Evolutionary conservation across 2,797 vertebrate genomes (phyloP).

Genomic region (Lindbergichthys nudifrons): DNA sequence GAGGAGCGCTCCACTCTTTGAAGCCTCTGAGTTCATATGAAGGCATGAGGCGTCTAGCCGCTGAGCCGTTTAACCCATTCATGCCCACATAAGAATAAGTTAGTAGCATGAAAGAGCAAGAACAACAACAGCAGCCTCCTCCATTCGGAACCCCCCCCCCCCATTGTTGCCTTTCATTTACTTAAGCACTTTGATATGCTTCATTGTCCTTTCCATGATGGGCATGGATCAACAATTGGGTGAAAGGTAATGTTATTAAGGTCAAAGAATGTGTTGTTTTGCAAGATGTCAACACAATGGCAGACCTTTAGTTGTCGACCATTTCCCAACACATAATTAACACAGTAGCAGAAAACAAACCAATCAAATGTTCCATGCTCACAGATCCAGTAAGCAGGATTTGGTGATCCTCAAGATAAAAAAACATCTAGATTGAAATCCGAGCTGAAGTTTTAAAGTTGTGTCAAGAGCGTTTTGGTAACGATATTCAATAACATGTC

Average conservation of each 20-base stretch:
- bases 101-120: constrained; percentile 23
- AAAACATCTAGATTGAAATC: background rate
- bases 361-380: background rate
- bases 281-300: constrained; percentile 23
- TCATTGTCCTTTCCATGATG: constrained; percentile 57
- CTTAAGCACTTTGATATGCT: constrained; percentile 16
- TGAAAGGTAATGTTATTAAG: constrained; percentile 27
- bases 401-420: background rate
- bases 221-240: constrained; percentile 26
- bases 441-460: background rate
- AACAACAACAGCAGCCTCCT: constrained; percentile 48
- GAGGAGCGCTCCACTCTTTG: constrained; percentile 63
- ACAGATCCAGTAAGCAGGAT: background rate
- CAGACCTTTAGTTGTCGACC: constrained; percentile 24
- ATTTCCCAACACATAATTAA: constrained; percentile 6
- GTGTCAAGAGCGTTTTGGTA: background rate
- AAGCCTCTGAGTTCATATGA: constrained; percentile 49
- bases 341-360: constrained; percentile 7
- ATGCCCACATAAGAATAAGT: constrained; percentile 77
- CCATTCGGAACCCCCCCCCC: constrained; percentile 49
- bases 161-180: constrained; percentile 11
- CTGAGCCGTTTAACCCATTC: constrained; percentile 79
- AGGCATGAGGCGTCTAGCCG: constrained; percentile 36
- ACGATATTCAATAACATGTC: background rate
- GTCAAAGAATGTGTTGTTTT: constrained; percentile 46